Conservation (phyloP, 2,113 vertebrate genomes). For the Taurulus bubalis region DNA sequence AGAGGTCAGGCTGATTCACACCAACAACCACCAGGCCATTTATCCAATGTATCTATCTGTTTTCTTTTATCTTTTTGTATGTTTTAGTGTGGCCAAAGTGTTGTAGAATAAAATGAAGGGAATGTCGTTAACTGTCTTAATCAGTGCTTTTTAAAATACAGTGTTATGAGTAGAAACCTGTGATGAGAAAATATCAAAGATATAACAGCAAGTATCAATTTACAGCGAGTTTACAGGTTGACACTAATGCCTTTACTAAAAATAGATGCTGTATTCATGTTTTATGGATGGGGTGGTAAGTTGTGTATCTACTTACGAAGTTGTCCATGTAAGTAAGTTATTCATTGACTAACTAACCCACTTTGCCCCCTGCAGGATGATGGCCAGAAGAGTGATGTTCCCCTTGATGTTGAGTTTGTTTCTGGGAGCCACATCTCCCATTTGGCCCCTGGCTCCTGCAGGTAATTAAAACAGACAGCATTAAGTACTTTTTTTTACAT, state of each 20-base stretch:
- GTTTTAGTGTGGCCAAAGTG: not conserved
- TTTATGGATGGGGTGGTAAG: not conserved
- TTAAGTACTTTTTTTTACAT: not conserved
- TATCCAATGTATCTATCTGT: fast-evolving
- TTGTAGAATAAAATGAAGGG: not conserved
- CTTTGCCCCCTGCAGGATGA: conserved; percentile 33
- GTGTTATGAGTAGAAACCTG: not conserved
- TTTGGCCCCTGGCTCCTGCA: conserved; percentile 52
- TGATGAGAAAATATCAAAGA: not conserved
- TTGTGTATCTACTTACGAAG: not conserved
- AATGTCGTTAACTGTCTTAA: not conserved
- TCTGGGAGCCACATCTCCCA: conserved; percentile 20
- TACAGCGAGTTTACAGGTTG: not conserved
- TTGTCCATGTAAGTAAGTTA: not conserved
- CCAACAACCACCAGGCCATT: fast-evolving
- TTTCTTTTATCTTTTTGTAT: not conserved
- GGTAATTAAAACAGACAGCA: conserved; percentile 31
- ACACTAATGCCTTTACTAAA: not conserved
- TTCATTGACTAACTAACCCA: not conserved
- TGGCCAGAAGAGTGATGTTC: not conserved
- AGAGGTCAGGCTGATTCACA: conserved; percentile 20
- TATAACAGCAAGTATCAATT: not conserved
- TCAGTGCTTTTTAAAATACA: not conserved
- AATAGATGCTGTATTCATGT: too few species aligned
- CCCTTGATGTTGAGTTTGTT: conserved; percentile 33